Evolutionary conservation across 2,888 invertebrate genomes (phyloP).

Genomic region (Eilema sororculum): DNA sequence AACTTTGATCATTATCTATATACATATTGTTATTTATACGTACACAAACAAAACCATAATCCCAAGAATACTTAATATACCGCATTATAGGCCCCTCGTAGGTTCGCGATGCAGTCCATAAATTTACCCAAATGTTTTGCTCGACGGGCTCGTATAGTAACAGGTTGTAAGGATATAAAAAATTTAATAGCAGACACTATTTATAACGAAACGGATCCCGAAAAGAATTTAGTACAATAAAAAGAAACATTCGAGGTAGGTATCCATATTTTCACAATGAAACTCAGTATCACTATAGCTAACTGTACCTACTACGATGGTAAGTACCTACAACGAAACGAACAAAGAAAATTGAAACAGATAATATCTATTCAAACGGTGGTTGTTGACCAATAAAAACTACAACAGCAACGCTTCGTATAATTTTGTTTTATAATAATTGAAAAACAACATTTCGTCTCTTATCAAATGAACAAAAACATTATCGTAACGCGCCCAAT

Average conservation of each 20-base stretch:
- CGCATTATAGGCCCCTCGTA: constrained; percentile 39
- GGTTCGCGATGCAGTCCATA: constrained; percentile 57
- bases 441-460: constrained; percentile 69
- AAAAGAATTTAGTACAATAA: constrained; percentile 37
- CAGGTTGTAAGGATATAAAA: constrained; percentile 76
- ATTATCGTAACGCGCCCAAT: constrained; percentile 75
- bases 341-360: constrained; percentile 42
- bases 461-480: constrained; percentile 76
- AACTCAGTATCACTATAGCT: constrained; percentile 20
- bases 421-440: constrained; percentile 61
- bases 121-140: constrained; percentile 58
- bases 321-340: constrained; percentile 23
- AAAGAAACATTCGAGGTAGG: constrained; percentile 26
- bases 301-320: no score
- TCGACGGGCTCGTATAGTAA: constrained; percentile 57
- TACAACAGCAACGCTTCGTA: constrained; percentile 41
- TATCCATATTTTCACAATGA: constrained; percentile 20
- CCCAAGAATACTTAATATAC: constrained; percentile 38
- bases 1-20: neutral
- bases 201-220: constrained; percentile 57
- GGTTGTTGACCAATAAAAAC: constrained; percentile 45
- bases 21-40: neutral
- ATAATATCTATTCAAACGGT: constrained; percentile 37
- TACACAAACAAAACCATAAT: constrained; percentile 25
- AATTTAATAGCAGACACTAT: constrained; percentile 76